These are phyloP conservation scores for Coptotermes formosanus DNA, from an alignment of 1,140 invertebrate genomes.

Conservation along the genomic window DNA sequence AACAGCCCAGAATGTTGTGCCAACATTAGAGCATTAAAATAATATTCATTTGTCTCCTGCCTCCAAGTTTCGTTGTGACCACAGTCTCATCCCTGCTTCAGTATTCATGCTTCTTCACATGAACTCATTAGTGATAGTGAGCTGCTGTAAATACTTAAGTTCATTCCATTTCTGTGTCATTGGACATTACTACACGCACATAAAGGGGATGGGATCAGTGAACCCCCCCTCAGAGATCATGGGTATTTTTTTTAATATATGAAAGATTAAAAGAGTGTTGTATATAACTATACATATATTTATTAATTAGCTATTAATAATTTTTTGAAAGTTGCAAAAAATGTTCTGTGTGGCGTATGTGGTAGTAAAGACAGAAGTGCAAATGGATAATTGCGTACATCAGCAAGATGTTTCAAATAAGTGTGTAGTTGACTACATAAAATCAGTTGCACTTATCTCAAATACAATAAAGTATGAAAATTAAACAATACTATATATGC, in stretches of 20 bases:
- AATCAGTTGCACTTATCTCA: not conserved
- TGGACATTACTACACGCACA: constrained; percentile 15
- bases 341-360: not conserved
- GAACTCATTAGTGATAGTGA: not conserved
- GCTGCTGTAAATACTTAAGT: not conserved
- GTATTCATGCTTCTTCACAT: not conserved
- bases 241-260: constrained; percentile 7
- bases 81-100: not conserved
- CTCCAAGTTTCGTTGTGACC: not conserved
- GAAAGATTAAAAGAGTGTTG: constrained; percentile 9
- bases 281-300: constrained; percentile 12
- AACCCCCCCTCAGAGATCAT: not conserved
- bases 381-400: not conserved
- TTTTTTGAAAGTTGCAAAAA: constrained; percentile 5
- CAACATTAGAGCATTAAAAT: too few relatives aligned
- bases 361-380: constrained; percentile 3
- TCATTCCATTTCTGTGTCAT: constrained; percentile 1
- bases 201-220: not conserved
- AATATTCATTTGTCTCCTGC: too few relatives aligned
- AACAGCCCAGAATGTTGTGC: too few relatives aligned
- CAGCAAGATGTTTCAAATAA: not conserved
- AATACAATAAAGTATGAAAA: not conserved
- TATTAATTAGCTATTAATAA: constrained; percentile 3
- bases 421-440: not conserved
- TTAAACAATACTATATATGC: not conserved